Evolutionary conservation across 2,797 vertebrate species (phyloP).

Genomic region (Austrolebias charrua): DNA sequence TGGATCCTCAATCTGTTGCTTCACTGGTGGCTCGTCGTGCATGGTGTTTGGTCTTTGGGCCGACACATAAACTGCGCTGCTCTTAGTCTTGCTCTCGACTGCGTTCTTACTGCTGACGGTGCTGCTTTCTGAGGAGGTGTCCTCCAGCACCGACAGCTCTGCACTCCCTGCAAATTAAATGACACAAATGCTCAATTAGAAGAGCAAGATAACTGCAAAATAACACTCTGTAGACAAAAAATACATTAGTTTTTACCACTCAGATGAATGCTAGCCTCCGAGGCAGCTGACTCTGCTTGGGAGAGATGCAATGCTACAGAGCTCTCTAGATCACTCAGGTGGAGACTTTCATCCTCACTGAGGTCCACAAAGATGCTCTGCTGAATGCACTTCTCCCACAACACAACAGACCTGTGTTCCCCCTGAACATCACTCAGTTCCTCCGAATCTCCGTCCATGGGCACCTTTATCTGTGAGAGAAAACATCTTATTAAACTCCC

Average conservation of each 20-base stretch:
- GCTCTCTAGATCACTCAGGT: constrained; percentile 76
- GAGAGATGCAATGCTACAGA: constrained; percentile 71
- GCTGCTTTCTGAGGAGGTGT: constrained; percentile 59
- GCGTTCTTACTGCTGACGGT: constrained; percentile 30
- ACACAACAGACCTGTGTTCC: constrained; percentile 45
- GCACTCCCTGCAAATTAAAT: constrained; percentile 54
- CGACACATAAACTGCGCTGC: constrained; percentile 29
- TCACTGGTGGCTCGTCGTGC: constrained; percentile 22
- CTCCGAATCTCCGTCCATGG: constrained; percentile 60
- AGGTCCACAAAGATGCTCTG: constrained; percentile 80
- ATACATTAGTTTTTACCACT: constrained; percentile 55
- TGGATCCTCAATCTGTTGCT: constrained; percentile 42
- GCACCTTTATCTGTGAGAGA: constrained; percentile 11
- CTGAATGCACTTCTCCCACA: constrained; percentile 78
- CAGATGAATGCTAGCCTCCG: constrained; percentile 68
- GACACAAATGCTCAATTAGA: constrained; percentile 19
- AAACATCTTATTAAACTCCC: constrained; percentile 6
- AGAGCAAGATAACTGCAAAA: neutral
- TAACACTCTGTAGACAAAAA: too few relatives aligned
- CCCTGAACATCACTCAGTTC: constrained; percentile 50
- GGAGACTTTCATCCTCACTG: constrained; percentile 80
- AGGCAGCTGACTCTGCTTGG: constrained; percentile 61
- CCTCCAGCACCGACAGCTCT: constrained; percentile 63
- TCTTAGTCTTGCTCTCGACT: constrained; percentile 31
- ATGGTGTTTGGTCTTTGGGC: constrained; percentile 56